phyloP scores from a whole-genome alignment of 2,888 invertebrate genomes.

The Enchytraeus crypticus region DNA sequence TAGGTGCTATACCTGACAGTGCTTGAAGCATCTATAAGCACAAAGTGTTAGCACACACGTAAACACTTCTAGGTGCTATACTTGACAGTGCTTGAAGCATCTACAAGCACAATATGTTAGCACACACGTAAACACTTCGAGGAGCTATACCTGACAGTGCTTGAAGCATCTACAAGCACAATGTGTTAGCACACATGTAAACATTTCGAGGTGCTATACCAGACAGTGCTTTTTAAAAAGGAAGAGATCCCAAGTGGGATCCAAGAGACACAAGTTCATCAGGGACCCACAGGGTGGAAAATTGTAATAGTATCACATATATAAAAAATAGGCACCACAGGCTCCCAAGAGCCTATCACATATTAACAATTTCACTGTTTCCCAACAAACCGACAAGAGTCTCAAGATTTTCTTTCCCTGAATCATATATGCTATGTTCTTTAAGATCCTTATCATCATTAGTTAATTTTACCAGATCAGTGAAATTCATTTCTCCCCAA shows the following conservation, averaged over 20 bases:
- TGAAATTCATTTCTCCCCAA: too few relatives aligned
- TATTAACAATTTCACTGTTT: too few relatives aligned
- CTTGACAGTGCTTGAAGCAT: conserved; percentile 69
- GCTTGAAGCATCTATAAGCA: conserved; percentile 68
- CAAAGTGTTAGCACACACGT: conserved; percentile 81
- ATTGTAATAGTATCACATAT: too few relatives aligned
- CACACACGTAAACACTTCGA: conserved; percentile 73
- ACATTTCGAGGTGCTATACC: conserved; percentile 69
- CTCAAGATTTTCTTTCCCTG: too few relatives aligned
- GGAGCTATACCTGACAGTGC: conserved; percentile 69
- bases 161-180: conserved; percentile 66
- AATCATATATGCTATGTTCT: too few relatives aligned
- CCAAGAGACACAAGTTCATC: too few relatives aligned
- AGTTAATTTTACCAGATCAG: too few relatives aligned
- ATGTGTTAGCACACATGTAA: conserved; percentile 81
- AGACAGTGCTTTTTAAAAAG: conserved; percentile 55
- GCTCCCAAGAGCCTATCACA: too few relatives aligned
- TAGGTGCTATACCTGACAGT: conserved; percentile 65
- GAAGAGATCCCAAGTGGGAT: not conserved
- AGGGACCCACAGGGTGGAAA: too few relatives aligned
- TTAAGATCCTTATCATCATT: too few relatives aligned
- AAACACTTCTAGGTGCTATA: conserved; percentile 69
- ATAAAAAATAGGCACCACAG: too few relatives aligned
- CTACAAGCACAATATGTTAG: conserved; percentile 67
- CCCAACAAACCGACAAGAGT: too few relatives aligned